Evolutionary conservation across 1,140 invertebrate species (phyloP), one percentile per base, ranked within the genome.

Genomic region (Neodiprion virginianus): DNA sequence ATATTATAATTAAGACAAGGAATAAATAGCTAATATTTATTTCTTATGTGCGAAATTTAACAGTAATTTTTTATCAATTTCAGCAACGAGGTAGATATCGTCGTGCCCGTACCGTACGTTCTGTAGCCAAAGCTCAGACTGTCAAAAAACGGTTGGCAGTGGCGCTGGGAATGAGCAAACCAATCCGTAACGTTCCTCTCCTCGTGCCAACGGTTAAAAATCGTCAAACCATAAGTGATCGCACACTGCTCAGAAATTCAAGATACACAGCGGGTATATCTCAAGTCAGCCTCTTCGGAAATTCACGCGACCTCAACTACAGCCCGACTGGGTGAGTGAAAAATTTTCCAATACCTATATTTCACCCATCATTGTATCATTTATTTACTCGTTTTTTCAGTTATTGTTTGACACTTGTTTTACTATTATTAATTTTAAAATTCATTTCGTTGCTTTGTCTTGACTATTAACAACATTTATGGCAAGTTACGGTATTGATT

Each of bases 151-250:
- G 89, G 21, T 75, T 90, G 14, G 88, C 89, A 2, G 66, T 76
- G 14, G 81, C 86, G 14, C 77, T 90, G 17, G 88, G 88, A 28
- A 87, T 90, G 40, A 75, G 83, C 69, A 83, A 81, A 21, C 81
- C 85, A 78, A 67, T 83, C 83, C 66, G 85, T 82, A 73, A n/a
- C 76, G 78, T 65, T 78, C 84, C 48, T 72, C 84, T 49, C 85
- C 88, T 67, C 85, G 88, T 71, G 86, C 81, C 79, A 66, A 90
- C 9, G 79, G 86, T 79, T 81, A 90, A 71, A 88, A 89, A 74
- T 77, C 85, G 53, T 80, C 74, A 11, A 47, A 7, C 74, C 49
- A n/a, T 78, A 21, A 48, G 67, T 21, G 81, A 83, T n/a, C 76
- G 71, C 72, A 74, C 75, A 7, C 11, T 70, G 4, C 48, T 87